Base-by-base conservation (phyloP, 2,888 invertebrate species). In the Zootermopsis nevadensis region DNA sequence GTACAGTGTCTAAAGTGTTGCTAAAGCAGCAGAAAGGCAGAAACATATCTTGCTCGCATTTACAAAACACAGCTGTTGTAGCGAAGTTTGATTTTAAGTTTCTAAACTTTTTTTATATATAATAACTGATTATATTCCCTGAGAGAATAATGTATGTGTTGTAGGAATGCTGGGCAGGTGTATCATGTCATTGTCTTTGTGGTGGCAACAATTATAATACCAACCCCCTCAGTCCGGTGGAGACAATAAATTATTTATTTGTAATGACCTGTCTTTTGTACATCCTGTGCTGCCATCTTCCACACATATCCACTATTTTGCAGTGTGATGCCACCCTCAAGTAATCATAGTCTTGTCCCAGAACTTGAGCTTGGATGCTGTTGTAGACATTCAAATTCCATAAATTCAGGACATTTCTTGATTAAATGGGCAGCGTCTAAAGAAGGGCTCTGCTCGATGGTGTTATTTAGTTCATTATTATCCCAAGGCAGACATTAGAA, bases 171-270 rank as follows among this genome's bases (percentile, higher is more conserved):
- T 55, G 60, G 60, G 79, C 55, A 38, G 53, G 55, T 77, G 48
- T 77, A 69, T 69, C 33, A 33, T 77, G 33, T 69, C 33, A 33
- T 33, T 69, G 74, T 79, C 53, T 77, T 38, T 35, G 35, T 79
- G 60, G 53, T 77, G 77, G 53, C 48, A 77, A 77, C 72, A 72
- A 19, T 60, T 79, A 79, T 79, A 35, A 74, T 74, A 74, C 74
- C 74, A 79, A 60, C 77, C 66, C 77, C 82, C 42, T 77, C 60
- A 77, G 77, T 77, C 77, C 53, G 72, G 72, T 82, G 84, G 84
- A 84, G 84, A 84, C 84, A 84, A 84, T 84, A 84, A 84, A 84
- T 84, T 84, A 84, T 84, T 84, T 84, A 84, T 84, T 84, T 84
- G 84, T 84, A 83, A 48, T 38, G 33, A 72, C 31, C 8, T 53